Evolutionary conservation across 1,140 invertebrate genomes (phyloP).

Genomic region (Ephestia elutella): DNA sequence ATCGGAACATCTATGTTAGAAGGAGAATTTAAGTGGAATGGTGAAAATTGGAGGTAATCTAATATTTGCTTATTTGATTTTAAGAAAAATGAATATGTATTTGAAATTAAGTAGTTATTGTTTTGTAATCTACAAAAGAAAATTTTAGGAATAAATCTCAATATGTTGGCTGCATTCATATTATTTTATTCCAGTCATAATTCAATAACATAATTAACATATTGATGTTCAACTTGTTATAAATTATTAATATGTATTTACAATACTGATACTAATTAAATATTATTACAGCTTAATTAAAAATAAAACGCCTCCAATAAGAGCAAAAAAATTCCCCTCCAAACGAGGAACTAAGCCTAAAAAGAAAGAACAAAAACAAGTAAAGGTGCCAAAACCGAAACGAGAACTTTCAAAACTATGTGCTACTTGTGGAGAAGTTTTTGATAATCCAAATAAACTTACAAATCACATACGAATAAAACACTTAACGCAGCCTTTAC

Average conservation of each 20-base stretch:
- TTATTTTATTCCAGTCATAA: too few species aligned
- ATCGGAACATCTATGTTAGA: constrained; percentile 56
- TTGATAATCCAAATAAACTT: constrained; percentile 44
- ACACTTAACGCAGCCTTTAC: constrained; percentile 33
- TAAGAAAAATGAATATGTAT: too few species aligned
- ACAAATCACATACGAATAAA: constrained; percentile 38
- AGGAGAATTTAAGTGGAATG: constrained; percentile 51
- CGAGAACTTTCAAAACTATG: constrained; percentile 42
- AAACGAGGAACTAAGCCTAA: constrained; percentile 15
- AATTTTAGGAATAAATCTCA: too few species aligned
- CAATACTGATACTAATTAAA: too few species aligned
- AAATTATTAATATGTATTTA: too few species aligned
- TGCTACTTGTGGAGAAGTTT: constrained; percentile 56
- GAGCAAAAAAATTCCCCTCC: not conserved
- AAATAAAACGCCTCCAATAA: constrained; percentile 1
- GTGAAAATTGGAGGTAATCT: constrained; percentile 61
- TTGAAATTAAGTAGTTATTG: too few species aligned
- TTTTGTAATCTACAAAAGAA: too few species aligned
- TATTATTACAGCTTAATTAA: not conserved
- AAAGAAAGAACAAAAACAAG: constrained; percentile 28
- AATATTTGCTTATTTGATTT: too few species aligned
- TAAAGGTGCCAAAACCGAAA: constrained; percentile 39
- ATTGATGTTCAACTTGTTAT: too few species aligned
- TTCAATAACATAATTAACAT: too few species aligned
- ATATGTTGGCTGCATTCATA: too few species aligned